These are phyloP conservation scores for Lasioglossum villosulum DNA, from an alignment of 2,888 invertebrate species.

Conservation along the genomic window DNA sequence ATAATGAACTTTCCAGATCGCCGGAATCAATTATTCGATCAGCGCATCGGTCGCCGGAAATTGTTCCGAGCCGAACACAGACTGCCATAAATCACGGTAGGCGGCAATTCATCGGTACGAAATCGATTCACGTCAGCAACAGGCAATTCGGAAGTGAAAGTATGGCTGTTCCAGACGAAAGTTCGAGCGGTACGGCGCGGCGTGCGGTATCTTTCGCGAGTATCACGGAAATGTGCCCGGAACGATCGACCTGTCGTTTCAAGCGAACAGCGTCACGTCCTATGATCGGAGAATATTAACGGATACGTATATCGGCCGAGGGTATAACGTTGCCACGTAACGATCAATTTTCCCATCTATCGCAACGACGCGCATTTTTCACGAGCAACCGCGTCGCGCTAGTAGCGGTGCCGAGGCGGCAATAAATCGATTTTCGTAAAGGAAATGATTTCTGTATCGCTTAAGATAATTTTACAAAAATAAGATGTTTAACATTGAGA, in stretches of 20 bases:
- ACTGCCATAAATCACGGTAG: background rate
- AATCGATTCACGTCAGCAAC: background rate
- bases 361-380: background rate
- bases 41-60: background rate
- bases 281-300: background rate
- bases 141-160: background rate
- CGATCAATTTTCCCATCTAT: slow-evolving; percentile 15
- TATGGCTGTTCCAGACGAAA: background rate
- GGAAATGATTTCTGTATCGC: too few relatives aligned
- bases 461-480: too few relatives aligned
- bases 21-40: slow-evolving; percentile 1
- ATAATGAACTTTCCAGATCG: background rate
- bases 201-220: background rate
- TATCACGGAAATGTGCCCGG: background rate
- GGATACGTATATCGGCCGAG: background rate
- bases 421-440: too few relatives aligned
- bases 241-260: background rate
- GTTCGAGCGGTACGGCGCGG: background rate
- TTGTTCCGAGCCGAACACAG: background rate
- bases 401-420: too few relatives aligned
- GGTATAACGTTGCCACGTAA: background rate
- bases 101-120: background rate
- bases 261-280: background rate
- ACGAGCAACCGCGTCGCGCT: background rate
- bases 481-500: too few relatives aligned